phyloP scores from a whole-genome alignment of 2,888 invertebrate genomes.

The Theretra japonica region DNA sequence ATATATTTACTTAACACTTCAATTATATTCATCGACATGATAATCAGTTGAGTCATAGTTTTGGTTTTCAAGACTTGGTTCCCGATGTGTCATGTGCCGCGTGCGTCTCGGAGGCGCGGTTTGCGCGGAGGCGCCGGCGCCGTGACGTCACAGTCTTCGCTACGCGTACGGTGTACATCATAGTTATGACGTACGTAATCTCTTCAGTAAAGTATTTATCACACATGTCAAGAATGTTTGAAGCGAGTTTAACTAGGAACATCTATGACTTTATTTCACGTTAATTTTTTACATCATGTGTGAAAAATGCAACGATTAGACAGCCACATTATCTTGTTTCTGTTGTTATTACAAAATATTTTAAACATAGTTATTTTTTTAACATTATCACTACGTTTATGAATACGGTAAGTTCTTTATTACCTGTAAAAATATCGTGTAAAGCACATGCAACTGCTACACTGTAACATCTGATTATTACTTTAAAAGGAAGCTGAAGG shows the following conservation, averaged over 20 bases:
- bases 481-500: constrained; percentile 80
- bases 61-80: constrained; percentile 74
- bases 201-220: constrained; percentile 49
- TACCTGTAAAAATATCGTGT: constrained; percentile 82
- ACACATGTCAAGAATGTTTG: constrained; percentile 70
- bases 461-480: constrained; percentile 69
- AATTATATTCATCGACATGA: constrained; percentile 75
- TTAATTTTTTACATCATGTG: constrained; percentile 68
- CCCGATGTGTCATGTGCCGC: constrained; percentile 46
- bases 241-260: constrained; percentile 76
- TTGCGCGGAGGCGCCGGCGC: neutral
- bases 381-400: constrained; percentile 77
- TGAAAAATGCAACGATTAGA: constrained; percentile 80
- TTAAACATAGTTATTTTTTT: constrained; percentile 66
- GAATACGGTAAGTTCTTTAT: constrained; percentile 79
- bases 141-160: constrained; percentile 8
- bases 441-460: constrained; percentile 79
- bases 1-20: constrained; percentile 81
- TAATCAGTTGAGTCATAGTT: constrained; percentile 67
- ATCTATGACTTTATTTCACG: constrained; percentile 66
- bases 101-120: constrained; percentile 31
- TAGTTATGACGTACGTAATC: constrained; percentile 48
- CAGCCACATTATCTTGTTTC: constrained; percentile 73
- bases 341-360: constrained; percentile 76
- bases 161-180: constrained; percentile 40